A percentile compares a stretch with the other conserved stretches of the same genome.
These are phyloP conservation scores for Spilogale gracilis DNA, from an alignment of 2,113 vertebrate genomes.

Conservation along the genomic window DNA sequence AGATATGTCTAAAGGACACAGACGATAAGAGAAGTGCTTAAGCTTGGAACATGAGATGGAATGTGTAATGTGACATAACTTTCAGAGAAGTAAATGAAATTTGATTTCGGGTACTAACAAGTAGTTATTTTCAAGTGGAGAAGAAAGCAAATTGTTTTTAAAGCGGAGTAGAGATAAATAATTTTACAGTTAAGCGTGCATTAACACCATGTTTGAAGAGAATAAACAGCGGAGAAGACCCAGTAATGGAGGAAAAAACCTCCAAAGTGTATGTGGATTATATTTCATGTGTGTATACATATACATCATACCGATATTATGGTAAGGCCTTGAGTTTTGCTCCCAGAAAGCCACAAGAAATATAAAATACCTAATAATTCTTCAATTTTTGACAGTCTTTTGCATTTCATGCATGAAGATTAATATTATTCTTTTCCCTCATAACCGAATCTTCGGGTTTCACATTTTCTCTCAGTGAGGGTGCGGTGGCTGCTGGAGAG, in stretches of 20 bases:
- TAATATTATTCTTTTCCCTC: not conserved
- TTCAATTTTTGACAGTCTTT: not conserved
- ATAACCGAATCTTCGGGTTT: not conserved
- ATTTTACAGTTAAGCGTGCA: not conserved
- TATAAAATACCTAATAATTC: not conserved
- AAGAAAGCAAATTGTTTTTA: not conserved
- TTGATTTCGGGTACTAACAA: not conserved
- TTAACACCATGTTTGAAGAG: conserved; percentile 48
- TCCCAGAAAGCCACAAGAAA: not conserved
- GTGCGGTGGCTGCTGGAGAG: not conserved
- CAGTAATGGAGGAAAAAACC: not conserved
- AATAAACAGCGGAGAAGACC: not conserved
- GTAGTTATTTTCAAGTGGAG: not conserved
- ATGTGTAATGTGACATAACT: not conserved
- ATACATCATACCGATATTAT: not conserved
- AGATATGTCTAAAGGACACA: not conserved
- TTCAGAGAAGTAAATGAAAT: conserved; percentile 44
- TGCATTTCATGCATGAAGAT: not conserved
- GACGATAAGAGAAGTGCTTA: not conserved
- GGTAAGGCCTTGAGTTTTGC: not conserved
- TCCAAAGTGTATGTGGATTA: not conserved
- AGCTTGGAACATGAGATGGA: conserved; percentile 28
- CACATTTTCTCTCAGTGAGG: not conserved
- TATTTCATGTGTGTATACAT: not conserved
- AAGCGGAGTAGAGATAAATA: conserved; percentile 11